Evolutionary conservation across 1,140 invertebrate genomes (phyloP).

Genomic region (Conus betulinus): DNA sequence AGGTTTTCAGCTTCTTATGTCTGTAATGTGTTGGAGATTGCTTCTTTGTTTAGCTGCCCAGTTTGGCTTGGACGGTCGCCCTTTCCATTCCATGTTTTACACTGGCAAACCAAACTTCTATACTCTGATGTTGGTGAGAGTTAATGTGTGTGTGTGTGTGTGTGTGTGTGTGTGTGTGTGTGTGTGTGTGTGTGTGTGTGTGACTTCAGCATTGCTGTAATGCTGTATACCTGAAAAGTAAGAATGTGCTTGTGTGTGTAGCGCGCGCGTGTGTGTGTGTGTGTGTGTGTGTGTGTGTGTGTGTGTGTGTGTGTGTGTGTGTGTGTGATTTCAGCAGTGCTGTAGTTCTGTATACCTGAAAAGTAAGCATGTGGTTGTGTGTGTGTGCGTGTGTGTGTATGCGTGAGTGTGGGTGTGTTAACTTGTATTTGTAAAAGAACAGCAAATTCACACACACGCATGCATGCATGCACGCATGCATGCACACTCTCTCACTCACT

Average conservation of each 20-base stretch:
- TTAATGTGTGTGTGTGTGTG: conserved; percentile 1
- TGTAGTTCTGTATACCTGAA: no score
- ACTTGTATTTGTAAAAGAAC: no score
- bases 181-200: background rate
- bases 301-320: no score
- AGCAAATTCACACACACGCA: background rate
- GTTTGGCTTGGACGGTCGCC: conserved; percentile 92
- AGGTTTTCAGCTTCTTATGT: no score
- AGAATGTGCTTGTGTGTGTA: background rate
- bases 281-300: no score
- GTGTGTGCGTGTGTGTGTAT: no score
- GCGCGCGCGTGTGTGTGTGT: no score
- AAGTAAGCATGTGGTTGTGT: no score
- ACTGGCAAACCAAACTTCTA: conserved; percentile 90
- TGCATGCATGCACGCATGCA: background rate
- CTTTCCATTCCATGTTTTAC: conserved; percentile 93
- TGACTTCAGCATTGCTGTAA: background rate
- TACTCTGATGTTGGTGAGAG: conserved; percentile 85
- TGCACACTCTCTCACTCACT: no score
- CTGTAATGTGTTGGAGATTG: no score
- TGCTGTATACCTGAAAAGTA: background rate
- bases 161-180: conserved; percentile 10
- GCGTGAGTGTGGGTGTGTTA: no score
- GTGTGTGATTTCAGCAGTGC: no score
- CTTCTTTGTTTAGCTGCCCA: conserved; percentile 81